Percentiles rank a stretch among this genome's conserved stretches.
Evolutionary conservation across 2,888 invertebrate genomes (phyloP).

Genomic region (Sthenelais limicola): DNA sequence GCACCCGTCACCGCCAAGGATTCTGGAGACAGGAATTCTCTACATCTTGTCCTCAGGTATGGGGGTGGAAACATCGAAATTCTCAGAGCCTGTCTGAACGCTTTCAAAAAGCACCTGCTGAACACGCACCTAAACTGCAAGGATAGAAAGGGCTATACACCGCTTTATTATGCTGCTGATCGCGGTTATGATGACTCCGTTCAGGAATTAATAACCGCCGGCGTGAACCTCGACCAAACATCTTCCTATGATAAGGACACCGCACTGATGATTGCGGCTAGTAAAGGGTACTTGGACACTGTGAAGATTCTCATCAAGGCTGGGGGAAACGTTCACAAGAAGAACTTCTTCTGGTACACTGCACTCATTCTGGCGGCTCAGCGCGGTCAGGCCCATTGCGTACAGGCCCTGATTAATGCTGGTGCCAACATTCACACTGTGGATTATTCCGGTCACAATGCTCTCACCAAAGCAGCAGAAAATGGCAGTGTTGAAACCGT

Average conservation of each 20-base stretch:
- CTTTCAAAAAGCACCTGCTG: neutral
- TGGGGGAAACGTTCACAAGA: conserved; percentile 32
- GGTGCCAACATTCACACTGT: conserved; percentile 17
- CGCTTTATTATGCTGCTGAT: conserved; percentile 37
- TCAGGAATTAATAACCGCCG: conserved; percentile 15
- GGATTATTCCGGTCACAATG: conserved; percentile 35
- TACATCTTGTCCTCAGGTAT: conserved; percentile 36
- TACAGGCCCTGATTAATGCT: conserved; percentile 14
- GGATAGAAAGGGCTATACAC: conserved; percentile 37
- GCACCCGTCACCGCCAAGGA: conserved; percentile 26
- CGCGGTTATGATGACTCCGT: conserved; percentile 18
- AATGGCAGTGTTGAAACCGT: conserved; percentile 31
- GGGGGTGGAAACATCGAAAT: conserved; percentile 23
- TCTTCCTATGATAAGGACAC: conserved; percentile 37
- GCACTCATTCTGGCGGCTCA: conserved; percentile 32
- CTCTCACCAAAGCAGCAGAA: conserved; percentile 37
- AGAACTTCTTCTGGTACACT: conserved; percentile 43
- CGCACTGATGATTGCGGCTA: conserved; percentile 33
- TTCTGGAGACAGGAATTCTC: conserved; percentile 20
- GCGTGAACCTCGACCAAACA: conserved; percentile 21
- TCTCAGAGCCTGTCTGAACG: neutral
- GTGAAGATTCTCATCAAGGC: conserved; percentile 7
- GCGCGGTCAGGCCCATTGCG: conserved; percentile 12
- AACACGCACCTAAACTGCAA: conserved; percentile 20
- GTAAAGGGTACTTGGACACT: conserved; percentile 36